Percentiles rank a stretch among this genome's conserved stretches.
phyloP scores from a whole-genome alignment of 2,888 invertebrate genomes.

The Amblyjoppa proteus region DNA sequence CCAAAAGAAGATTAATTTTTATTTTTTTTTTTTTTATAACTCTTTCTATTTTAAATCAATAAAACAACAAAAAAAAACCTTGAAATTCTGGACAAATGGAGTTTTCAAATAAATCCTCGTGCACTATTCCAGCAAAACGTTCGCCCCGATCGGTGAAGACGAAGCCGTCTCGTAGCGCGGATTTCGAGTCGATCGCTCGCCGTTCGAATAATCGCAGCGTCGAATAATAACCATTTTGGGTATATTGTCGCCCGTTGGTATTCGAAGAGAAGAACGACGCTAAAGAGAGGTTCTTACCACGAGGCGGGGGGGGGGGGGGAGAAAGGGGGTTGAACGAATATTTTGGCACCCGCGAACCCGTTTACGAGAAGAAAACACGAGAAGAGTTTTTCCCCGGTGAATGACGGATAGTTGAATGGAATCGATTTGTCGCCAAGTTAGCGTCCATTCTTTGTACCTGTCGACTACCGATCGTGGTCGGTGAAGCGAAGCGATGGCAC shows the following conservation, averaged over 20 bases:
- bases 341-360: conserved; percentile 72
- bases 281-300: conserved; percentile 39
- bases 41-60: too few species aligned
- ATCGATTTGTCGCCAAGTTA: conserved; percentile 81
- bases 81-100: too few species aligned
- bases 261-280: neutral
- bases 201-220: conserved; percentile 2
- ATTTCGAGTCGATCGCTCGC: neutral
- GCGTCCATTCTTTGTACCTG: conserved; percentile 64
- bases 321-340: conserved; percentile 30
- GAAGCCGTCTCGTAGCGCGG: neutral
- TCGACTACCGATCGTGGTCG: conserved; percentile 50
- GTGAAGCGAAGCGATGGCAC: conserved; percentile 16
- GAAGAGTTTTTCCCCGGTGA: conserved; percentile 65
- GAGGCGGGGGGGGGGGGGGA: neutral
- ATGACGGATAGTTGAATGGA: conserved; percentile 76
- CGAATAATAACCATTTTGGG: conserved; percentile 42
- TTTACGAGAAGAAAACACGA: conserved; percentile 80
- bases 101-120: too few species aligned
- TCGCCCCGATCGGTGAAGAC: too few species aligned
- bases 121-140: too few species aligned
- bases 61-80: too few species aligned
- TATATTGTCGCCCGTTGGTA: conserved; percentile 5
- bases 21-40: too few species aligned
- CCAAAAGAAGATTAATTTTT: too few species aligned